Percentiles rank a stretch among this genome's conserved stretches.
Conservation (phyloP, 2,113 vertebrate species). For the Empidonax traillii region DNA sequence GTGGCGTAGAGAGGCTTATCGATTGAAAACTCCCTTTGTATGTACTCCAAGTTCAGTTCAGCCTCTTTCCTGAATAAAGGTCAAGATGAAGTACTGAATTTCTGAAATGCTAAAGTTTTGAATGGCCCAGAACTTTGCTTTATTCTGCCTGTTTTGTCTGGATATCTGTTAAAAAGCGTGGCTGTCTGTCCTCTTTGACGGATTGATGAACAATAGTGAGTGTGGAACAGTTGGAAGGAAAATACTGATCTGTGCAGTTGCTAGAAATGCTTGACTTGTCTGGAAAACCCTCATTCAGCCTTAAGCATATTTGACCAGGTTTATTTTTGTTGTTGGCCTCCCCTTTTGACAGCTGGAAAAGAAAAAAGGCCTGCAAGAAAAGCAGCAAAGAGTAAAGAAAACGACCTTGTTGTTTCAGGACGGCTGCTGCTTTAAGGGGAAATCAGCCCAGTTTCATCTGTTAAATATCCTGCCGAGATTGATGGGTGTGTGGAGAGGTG, state of each 20-base stretch:
- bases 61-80: neutral
- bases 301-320: neutral
- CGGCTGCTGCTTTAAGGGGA: conserved; percentile 17
- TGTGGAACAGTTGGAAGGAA: neutral
- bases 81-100: conserved; percentile 23
- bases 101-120: neutral
- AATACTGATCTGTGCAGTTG: neutral
- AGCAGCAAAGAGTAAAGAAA: neutral
- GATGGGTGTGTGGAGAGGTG: conserved; percentile 41
- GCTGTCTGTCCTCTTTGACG: neutral
- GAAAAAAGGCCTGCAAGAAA: neutral
- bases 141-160: neutral
- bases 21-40: neutral
- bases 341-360: neutral
- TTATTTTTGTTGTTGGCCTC: neutral
- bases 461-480: conserved; percentile 41
- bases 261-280: neutral
- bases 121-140: neutral
- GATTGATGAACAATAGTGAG: neutral
- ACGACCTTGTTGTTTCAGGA: neutral
- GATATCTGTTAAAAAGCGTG: neutral
- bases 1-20: neutral
- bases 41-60: neutral
- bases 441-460: neutral
- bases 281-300: neutral